Conservation (phyloP, 2,113 vertebrate species). For the Pelecanus crispus region DNA sequence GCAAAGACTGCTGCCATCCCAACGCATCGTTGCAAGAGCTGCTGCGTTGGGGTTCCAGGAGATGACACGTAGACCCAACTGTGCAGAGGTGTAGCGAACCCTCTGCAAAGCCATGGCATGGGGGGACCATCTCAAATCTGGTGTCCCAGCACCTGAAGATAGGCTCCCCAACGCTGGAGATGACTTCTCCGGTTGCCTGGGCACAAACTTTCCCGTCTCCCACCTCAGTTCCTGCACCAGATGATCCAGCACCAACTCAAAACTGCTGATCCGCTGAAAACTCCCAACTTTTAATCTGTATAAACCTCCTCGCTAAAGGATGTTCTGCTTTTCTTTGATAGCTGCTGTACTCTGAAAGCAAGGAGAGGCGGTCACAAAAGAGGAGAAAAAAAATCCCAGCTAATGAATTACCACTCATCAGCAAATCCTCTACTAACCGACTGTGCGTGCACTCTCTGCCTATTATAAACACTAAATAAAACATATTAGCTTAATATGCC, state of each 20-base stretch:
- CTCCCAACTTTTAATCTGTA: neutral
- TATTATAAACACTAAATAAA: neutral
- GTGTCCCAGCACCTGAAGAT: neutral
- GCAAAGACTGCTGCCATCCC: neutral
- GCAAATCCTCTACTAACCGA: neutral
- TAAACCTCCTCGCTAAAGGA: neutral
- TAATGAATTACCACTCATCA: neutral
- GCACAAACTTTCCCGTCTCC: neutral
- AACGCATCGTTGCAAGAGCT: neutral
- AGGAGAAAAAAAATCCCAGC: neutral
- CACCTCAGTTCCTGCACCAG: neutral
- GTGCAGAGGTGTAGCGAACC: neutral
- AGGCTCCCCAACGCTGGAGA: neutral
- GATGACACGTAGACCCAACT: neutral
- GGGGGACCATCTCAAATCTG: neutral
- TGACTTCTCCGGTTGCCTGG: neutral
- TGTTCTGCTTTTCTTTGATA: neutral
- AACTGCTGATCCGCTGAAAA: neutral
- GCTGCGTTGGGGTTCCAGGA: neutral
- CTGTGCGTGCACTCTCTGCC: neutral
- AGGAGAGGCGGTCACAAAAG: neutral
- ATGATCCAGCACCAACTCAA: neutral
- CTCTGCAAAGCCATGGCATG: neutral
- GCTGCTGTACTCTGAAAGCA: neutral
- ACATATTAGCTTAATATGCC: neutral